phyloP scores from a whole-genome alignment of 1,140 invertebrate genomes.

The Whitmania pigra region DNA sequence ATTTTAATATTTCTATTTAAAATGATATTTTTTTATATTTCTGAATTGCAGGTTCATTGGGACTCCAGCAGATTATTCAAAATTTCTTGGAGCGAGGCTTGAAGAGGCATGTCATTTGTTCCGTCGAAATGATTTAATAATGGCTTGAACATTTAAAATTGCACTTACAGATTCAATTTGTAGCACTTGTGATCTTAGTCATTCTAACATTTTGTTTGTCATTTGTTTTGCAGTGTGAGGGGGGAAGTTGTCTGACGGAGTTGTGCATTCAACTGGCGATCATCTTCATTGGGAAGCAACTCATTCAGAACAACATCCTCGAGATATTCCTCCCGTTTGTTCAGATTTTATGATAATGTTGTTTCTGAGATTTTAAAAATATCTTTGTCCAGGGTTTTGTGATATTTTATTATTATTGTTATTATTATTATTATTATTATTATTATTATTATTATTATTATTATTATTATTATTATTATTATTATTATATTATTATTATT shows the following conservation, averaged over 20 bases:
- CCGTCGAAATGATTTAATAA: no score
- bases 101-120: constrained; percentile 50
- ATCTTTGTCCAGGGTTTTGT: no score
- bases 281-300: constrained; percentile 75
- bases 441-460: no score
- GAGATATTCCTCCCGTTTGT: constrained; percentile 49
- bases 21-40: no score
- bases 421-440: no score
- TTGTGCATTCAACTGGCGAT: constrained; percentile 67
- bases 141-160: neutral
- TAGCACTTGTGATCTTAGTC: no score
- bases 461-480: no score
- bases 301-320: constrained; percentile 59
- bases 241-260: constrained; percentile 66
- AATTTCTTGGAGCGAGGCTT: constrained; percentile 55
- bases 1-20: no score
- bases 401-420: no score
- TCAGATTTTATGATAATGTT: neutral
- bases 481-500: no score
- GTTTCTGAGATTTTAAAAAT: neutral
- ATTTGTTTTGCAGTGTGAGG: neutral
- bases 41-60: constrained; percentile 49
- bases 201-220: no score
- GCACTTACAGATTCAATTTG: no score
- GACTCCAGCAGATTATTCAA: constrained; percentile 59